Conservation (phyloP, 2,113 vertebrate species). For the Rousettus leschenaultii region DNA sequence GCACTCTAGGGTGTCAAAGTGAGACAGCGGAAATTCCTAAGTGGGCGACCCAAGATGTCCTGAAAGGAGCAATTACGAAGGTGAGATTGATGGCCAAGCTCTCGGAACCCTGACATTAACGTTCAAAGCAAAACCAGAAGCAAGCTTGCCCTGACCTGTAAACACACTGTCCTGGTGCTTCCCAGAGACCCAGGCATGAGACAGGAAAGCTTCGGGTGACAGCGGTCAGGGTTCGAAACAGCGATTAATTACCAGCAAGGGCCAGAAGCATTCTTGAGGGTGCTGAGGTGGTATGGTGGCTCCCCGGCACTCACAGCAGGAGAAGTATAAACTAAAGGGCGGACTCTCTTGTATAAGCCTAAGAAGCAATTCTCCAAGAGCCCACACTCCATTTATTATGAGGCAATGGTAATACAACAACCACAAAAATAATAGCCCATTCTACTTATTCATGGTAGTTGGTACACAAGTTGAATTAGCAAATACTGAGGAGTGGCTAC, state of each 20-base stretch:
- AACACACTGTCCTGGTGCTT: neutral
- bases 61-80: neutral
- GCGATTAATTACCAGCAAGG: neutral
- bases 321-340: neutral
- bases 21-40: neutral
- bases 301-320: neutral
- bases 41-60: neutral
- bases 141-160: neutral
- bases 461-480: neutral
- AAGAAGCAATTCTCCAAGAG: neutral
- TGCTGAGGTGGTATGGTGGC: no score
- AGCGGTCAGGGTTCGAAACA: neutral
- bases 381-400: neutral
- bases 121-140: neutral
- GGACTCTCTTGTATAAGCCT: neutral
- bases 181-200: neutral
- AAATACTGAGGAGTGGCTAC: neutral
- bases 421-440: neutral
- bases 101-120: neutral
- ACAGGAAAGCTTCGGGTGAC: neutral
- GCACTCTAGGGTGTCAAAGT: neutral
- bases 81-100: neutral
- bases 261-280: neutral
- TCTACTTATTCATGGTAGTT: neutral
- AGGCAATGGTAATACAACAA: neutral